These are phyloP conservation scores for Eulemur rubriventer DNA, from an alignment of 2,797 vertebrate species.

Conservation along the genomic window DNA sequence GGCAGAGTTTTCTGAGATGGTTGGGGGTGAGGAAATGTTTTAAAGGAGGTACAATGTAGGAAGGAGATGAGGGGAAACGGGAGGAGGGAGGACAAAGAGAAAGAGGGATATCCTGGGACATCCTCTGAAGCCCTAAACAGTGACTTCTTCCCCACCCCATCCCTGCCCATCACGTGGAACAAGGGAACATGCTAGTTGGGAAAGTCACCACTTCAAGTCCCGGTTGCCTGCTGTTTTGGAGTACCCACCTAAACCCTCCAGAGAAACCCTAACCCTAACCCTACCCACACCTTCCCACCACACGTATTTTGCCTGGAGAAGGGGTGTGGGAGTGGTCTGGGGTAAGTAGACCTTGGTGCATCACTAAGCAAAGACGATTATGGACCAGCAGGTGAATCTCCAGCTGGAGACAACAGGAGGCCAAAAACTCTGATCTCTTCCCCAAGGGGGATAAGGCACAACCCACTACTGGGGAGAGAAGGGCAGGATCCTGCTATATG, in stretches of 20 bases:
- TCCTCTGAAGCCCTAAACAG: background rate
- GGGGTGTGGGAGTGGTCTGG: background rate
- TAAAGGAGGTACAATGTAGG: background rate
- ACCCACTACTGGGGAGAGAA: background rate
- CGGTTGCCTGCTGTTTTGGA: background rate
- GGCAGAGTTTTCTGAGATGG: constrained; percentile 21
- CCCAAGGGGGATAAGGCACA: background rate
- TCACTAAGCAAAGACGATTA: background rate
- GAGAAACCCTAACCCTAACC: background rate
- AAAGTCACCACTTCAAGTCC: background rate
- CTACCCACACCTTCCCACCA: background rate
- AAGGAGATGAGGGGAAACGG: background rate
- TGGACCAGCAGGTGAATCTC: background rate
- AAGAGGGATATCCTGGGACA: background rate
- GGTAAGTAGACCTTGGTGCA: background rate
- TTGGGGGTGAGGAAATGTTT: background rate
- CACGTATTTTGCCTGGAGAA: background rate
- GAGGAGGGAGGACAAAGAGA: background rate
- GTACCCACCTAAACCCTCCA: background rate
- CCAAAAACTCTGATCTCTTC: constrained; percentile 12
- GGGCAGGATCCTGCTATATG: background rate
- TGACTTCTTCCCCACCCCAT: background rate
- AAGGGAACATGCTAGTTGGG: background rate
- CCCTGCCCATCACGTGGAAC: background rate
- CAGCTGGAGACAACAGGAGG: background rate